A percentile compares a stretch with the other conserved stretches of the same genome.
Evolutionary conservation across 2,797 vertebrate species (phyloP).

Genomic region (Natrix natrix): DNA sequence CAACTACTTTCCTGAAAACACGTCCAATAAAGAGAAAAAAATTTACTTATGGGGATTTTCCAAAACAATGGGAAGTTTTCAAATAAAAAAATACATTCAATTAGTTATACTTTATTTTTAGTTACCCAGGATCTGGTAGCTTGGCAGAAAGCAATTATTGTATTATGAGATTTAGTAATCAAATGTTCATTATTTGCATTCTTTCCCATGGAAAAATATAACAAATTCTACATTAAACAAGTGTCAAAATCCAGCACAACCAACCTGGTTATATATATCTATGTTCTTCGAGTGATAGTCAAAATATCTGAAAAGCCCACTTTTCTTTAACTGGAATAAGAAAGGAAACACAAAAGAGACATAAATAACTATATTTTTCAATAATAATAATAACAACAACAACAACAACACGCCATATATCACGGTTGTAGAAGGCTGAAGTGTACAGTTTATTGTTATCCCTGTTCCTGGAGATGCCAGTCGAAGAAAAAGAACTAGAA

Average conservation of each 20-base stretch:
- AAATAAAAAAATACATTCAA: background rate
- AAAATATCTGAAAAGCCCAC: slow-evolving; percentile 42
- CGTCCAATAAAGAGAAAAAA: background rate
- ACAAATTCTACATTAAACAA: slow-evolving; percentile 27
- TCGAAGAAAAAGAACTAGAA: too few relatives aligned
- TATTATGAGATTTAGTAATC: background rate
- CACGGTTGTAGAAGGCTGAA: too few relatives aligned
- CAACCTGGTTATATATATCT: slow-evolving; percentile 51
- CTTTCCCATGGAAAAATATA: background rate
- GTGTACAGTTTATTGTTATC: too few relatives aligned
- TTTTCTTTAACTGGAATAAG: slow-evolving; percentile 22
- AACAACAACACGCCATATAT: too few relatives aligned
- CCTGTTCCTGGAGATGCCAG: too few relatives aligned
- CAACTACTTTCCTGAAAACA: background rate
- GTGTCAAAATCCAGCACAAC: background rate
- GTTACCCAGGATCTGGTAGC: background rate
- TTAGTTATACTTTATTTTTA: background rate
- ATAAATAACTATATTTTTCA: background rate
- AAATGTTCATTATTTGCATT: background rate
- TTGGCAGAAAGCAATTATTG: background rate
- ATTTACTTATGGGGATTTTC: background rate
- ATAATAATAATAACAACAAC: background rate
- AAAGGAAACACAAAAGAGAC: background rate
- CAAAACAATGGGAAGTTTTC: background rate
- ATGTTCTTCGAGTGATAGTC: slow-evolving; percentile 36